phyloP scores from a whole-genome alignment of 2,113 vertebrate species.

The Panurus biarmicus region DNA sequence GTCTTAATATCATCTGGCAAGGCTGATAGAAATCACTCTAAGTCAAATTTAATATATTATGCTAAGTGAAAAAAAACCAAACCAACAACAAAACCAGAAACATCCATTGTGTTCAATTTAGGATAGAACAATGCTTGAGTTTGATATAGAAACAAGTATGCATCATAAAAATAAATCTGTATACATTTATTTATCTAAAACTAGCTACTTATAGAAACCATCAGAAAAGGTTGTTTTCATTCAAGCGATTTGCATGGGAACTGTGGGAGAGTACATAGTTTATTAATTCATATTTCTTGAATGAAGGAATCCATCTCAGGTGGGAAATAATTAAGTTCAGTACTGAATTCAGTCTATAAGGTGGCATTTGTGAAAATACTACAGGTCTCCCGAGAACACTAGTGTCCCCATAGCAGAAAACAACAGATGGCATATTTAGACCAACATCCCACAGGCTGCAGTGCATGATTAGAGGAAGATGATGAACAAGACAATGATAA shows the following conservation, averaged over 20 bases:
- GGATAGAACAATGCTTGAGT: not conserved
- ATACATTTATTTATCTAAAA: not conserved
- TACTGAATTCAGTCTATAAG: not conserved
- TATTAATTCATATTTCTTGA: not conserved
- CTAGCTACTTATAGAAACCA: not conserved
- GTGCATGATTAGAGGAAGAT: not conserved
- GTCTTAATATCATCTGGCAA: not conserved
- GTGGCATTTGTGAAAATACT: not conserved
- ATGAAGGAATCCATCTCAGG: not conserved
- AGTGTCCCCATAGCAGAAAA: not conserved
- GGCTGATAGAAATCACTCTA: not conserved
- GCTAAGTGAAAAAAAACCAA: not conserved
- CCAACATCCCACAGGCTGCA: not conserved
- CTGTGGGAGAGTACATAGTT: not conserved
- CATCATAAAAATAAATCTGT: not conserved
- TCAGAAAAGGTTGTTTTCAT: not conserved
- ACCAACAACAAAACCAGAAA: not conserved
- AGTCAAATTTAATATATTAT: not conserved
- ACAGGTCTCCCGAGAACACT: not conserved
- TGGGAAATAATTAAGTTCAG: not conserved
- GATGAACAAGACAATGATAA: not conserved
- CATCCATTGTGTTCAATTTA: rapidly evolving
- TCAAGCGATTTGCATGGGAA: not conserved
- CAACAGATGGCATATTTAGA: not conserved
- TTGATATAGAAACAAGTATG: not conserved